Percentiles rank a stretch among this genome's conserved stretches.
Conservation (phyloP, 1,140 invertebrate genomes). For the Anastrepha ludens region DNA sequence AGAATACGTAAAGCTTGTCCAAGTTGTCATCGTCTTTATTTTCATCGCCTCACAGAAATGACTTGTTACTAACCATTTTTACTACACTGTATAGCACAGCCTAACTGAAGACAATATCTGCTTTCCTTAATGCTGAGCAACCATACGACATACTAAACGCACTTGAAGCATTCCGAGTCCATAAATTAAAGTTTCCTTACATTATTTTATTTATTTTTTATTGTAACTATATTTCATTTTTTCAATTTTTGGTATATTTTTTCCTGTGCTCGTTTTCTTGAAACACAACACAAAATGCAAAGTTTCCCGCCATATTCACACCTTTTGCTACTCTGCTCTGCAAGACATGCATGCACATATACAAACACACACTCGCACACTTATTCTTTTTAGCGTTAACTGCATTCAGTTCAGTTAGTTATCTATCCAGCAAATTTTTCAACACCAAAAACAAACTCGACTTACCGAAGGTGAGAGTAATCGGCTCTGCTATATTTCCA, state of each 20-base stretch:
- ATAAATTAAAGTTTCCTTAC: not conserved
- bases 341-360: not conserved
- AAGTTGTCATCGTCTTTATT: too few species aligned
- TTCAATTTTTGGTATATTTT: not conserved
- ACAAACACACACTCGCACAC: not conserved
- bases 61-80: too few species aligned
- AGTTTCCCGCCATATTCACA: constrained; percentile 2
- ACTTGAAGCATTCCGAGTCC: too few species aligned
- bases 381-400: not conserved
- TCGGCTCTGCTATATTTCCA: not conserved
- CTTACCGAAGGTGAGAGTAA: not conserved
- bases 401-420: too few species aligned
- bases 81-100: too few species aligned
- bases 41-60: too few species aligned
- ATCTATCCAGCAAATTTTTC: not conserved
- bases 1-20: too few species aligned
- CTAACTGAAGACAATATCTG: not conserved
- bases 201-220: not conserved
- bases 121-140: not conserved
- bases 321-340: not conserved
- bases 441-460: not conserved
- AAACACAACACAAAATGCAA: not conserved
- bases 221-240: not conserved
- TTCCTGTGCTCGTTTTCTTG: not conserved
- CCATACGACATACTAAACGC: not conserved